phyloP scores from a whole-genome alignment of 2,797 vertebrate genomes.

The Rhinichthys osculus region DNA sequence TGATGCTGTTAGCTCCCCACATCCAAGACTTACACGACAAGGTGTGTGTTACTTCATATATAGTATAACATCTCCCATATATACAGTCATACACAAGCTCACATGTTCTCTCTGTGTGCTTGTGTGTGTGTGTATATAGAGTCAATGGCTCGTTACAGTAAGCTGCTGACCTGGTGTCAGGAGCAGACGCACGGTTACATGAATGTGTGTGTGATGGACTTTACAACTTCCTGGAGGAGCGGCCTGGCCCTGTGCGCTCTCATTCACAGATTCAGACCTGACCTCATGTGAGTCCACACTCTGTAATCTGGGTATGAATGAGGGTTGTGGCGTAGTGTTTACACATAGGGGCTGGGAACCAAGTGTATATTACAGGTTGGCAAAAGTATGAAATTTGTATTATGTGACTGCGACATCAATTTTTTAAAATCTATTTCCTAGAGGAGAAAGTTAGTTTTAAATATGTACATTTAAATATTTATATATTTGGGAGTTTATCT shows the following conservation, averaged over 20 bases:
- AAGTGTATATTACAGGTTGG: background rate
- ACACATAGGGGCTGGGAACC: background rate
- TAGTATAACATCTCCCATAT: background rate
- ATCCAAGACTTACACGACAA: slow-evolving; percentile 79
- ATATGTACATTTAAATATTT: background rate
- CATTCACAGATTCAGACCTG: slow-evolving; percentile 89
- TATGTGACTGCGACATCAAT: background rate
- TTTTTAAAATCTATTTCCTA: background rate
- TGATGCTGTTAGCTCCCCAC: slow-evolving; percentile 76
- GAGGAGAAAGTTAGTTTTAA: background rate
- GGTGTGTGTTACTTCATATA: slow-evolving; percentile 72
- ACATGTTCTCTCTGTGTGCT: background rate
- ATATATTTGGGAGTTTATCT: background rate
- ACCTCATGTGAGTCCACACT: slow-evolving; percentile 86
- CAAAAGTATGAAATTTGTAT: background rate
- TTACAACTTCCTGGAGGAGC: slow-evolving; percentile 93
- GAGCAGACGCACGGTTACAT: slow-evolving; percentile 87
- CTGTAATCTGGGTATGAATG: slow-evolving; percentile 14
- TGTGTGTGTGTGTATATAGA: slow-evolving; percentile 73
- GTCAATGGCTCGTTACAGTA: slow-evolving; percentile 86
- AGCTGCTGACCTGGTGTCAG: slow-evolving; percentile 92
- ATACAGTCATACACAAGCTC: background rate
- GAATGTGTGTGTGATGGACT: slow-evolving; percentile 85
- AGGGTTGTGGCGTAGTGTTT: background rate
- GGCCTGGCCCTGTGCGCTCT: slow-evolving; percentile 94